These are phyloP conservation scores for Drosophila orosa DNA, from an alignment of 1,140 invertebrate genomes.

Conservation along the genomic window DNA sequence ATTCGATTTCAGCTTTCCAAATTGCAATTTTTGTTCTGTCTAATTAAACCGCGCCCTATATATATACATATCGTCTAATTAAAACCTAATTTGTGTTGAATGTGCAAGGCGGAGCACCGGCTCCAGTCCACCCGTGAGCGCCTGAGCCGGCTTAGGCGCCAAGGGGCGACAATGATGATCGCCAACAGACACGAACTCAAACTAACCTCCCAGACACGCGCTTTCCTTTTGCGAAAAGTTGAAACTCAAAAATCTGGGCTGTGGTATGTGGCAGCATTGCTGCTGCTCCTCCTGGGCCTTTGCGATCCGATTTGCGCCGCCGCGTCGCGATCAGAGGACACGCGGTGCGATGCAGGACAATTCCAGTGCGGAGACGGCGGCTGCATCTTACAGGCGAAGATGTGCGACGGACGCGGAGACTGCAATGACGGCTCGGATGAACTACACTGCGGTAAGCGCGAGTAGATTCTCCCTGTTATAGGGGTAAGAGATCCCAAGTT, in stretches of 20 bases:
- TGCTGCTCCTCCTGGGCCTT: constrained; percentile 32
- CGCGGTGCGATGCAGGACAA: constrained; percentile 67
- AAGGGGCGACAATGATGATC: background rate
- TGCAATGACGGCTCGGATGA: constrained; percentile 89
- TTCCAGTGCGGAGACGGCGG: constrained; percentile 86
- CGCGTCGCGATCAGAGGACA: constrained; percentile 70
- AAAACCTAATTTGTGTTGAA: constrained; percentile 21
- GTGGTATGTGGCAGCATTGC: constrained; percentile 45
- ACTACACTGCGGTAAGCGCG: constrained; percentile 86
- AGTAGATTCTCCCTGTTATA: background rate
- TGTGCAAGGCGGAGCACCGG: constrained; percentile 15
- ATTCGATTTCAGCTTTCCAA: constrained; percentile 39
- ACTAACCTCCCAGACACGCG: constrained; percentile 41
- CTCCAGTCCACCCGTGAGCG: background rate
- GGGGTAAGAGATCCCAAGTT: background rate
- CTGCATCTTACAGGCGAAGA: constrained; percentile 87
- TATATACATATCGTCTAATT: constrained; percentile 4
- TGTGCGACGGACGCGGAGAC: constrained; percentile 88
- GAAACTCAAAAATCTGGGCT: constrained; percentile 24
- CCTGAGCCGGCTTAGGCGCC: background rate
- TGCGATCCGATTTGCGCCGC: constrained; percentile 62
- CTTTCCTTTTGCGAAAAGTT: background rate
- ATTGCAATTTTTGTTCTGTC: constrained; percentile 2
- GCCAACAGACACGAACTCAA: constrained; percentile 17
- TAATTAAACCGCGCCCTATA: background rate